Conservation (phyloP, 2,888 invertebrate species). For the Pinctada fucata region DNA sequence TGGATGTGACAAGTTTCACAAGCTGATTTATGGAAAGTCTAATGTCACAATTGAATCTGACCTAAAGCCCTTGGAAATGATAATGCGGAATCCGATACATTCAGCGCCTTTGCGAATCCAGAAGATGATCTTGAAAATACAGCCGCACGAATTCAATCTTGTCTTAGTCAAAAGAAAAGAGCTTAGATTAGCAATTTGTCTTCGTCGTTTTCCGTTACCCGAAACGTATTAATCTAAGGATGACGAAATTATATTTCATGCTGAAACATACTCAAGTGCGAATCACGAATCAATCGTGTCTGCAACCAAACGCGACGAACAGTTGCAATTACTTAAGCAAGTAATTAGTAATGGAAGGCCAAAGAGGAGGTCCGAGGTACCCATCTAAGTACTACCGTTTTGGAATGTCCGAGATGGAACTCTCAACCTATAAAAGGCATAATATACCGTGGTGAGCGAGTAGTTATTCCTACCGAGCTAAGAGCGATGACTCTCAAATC, state of each 20-base stretch:
- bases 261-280: not conserved
- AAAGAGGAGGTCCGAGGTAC: not conserved
- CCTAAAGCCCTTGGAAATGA: slow-evolving; percentile 32
- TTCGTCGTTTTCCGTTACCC: not conserved
- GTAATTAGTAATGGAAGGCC: slow-evolving; percentile 20
- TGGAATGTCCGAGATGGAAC: slow-evolving; percentile 24
- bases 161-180: slow-evolving; percentile 1
- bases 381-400: not conserved
- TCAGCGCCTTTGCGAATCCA: slow-evolving; percentile 35
- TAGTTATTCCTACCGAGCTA: slow-evolving; percentile 32
- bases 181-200: slow-evolving; percentile 16
- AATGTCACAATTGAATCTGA: slow-evolving; percentile 31
- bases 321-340: slow-evolving; percentile 17
- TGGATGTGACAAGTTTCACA: slow-evolving; percentile 20
- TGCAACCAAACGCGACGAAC: slow-evolving; percentile 7
- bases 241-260: slow-evolving; percentile 12
- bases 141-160: slow-evolving; percentile 8
- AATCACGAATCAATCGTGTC: not conserved
- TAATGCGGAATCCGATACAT: slow-evolving; percentile 13
- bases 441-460: slow-evolving; percentile 28
- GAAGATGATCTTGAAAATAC: slow-evolving; percentile 44
- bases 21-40: slow-evolving; percentile 19
- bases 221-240: slow-evolving; percentile 11
- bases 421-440: slow-evolving; percentile 29
- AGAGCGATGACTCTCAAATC: slow-evolving; percentile 16